Evolutionary conservation across 2,113 vertebrate species (phyloP).

Genomic region (Parotia lawesii): DNA sequence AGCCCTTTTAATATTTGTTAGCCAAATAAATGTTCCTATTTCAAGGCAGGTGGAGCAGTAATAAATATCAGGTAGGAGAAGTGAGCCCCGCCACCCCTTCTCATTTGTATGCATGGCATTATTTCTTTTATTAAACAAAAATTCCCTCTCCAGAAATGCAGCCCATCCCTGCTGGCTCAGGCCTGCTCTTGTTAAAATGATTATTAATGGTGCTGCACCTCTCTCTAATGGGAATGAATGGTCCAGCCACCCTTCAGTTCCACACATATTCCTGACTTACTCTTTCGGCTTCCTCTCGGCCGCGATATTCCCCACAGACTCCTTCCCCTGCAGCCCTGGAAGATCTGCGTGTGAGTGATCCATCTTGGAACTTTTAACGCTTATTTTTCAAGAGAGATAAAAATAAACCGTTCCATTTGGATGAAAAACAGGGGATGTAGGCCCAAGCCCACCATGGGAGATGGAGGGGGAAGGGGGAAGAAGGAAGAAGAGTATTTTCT

Average conservation of each 20-base stretch:
- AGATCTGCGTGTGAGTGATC: background rate
- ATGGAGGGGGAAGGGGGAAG: background rate
- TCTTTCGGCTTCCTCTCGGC: background rate
- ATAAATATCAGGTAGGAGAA: slow-evolving; percentile 35
- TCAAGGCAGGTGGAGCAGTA: background rate
- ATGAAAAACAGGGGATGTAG: slow-evolving; percentile 9
- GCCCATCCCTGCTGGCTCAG: background rate
- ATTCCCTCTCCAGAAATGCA: background rate
- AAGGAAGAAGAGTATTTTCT: background rate
- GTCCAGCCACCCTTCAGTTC: background rate
- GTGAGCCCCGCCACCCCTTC: accelerated
- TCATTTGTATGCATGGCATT: background rate
- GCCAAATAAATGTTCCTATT: background rate
- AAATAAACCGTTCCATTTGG: background rate
- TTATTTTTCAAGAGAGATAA: slow-evolving; percentile 10
- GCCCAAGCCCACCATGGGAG: background rate
- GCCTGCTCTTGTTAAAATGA: slow-evolving; percentile 33
- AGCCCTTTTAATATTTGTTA: background rate
- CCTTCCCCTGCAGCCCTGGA: slow-evolving; percentile 4
- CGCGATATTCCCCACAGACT: background rate
- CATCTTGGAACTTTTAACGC: background rate
- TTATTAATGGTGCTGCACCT: slow-evolving; percentile 42
- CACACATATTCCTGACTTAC: background rate
- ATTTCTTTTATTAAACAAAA: slow-evolving; percentile 25
- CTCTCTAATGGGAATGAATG: slow-evolving; percentile 46